Evolutionary conservation across 30 jellyfish, hydroid and myxozoan genomes (phyloP), one percentile per base, ranked within the genome.

Genomic region (Aurelia aurita): DNA sequence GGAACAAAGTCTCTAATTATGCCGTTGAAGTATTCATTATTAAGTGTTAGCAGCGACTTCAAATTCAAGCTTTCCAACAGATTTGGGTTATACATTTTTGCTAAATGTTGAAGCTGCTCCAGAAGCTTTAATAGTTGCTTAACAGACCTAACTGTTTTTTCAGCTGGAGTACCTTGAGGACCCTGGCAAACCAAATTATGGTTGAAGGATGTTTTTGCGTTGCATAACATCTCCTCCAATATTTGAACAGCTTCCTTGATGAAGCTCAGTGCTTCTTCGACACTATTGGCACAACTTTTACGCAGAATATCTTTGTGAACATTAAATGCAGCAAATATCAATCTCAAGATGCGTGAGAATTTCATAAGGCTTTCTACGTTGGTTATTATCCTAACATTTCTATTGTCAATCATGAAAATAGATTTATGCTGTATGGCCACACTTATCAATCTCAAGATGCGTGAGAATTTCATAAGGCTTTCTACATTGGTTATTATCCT

Each of bases 91-190:
- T 67, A 22, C 16, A 2, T 32, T 22, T 67, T 27, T 67, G 21
- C 58, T 13, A 67, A 32, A 20, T 67, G 19, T 53, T 67, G 58
- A 51, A 67, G 79, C 4, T 15, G n/a, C 27, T 32, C n/a, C n/a
- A 32, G 58, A 25, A 67, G 79, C 1, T 67, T 27, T 15, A 3
- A 25, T 31, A 31, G 39, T 4, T 31, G 39, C 39, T 31, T 31
- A 11, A 67, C 58, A 31, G 79, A 67, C 27, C 26, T 67, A 22
- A 25, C 79, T 2, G 27, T 67, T 22, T 67, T 67, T 22, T 67
- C 27, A 22, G 79, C 19, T 14, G 79, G 79, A 67, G 79, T 67
- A 22, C 79, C 79, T 22, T 32, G 79, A 22, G 79, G 79, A 14
- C 58, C 61, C 1, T 67, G 79, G 26, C 79, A 67, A 8, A 8